Percentiles rank a stretch among this genome's conserved stretches.
Conservation (phyloP, 2,113 vertebrate species). For the Ciconia stormi region DNA sequence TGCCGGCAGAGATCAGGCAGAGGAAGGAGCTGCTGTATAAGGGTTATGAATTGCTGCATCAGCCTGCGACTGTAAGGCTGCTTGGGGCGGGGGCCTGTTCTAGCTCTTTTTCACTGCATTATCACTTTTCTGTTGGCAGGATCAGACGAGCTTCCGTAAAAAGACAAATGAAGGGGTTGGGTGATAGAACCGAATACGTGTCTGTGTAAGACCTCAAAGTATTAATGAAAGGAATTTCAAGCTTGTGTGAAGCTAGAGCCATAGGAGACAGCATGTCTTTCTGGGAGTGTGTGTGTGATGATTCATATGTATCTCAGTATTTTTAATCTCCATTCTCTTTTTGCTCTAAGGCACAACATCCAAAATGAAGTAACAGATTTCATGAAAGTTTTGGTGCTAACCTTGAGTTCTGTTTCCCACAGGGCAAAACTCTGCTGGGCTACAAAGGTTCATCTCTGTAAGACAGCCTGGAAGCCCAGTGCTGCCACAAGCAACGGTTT, state of each 20-base stretch:
- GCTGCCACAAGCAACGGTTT: not conserved
- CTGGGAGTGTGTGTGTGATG: not conserved
- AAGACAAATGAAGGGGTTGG: not conserved
- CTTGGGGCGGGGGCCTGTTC: not conserved
- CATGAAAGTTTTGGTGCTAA: not conserved
- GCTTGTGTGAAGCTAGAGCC: not conserved
- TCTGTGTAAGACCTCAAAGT: not conserved
- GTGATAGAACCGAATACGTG: not conserved
- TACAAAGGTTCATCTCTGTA: not conserved
- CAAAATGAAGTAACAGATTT: not conserved
- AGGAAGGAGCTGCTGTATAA: not conserved
- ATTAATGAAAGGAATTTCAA: not conserved
- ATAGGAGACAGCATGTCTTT: not conserved
- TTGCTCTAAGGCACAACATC: not conserved
- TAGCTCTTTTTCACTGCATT: not conserved
- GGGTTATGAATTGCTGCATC: not conserved
- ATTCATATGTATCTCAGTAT: not conserved
- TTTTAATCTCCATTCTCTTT: not conserved
- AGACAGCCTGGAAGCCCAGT: not conserved
- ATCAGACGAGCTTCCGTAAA: not conserved
- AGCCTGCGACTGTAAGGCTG: not conserved
- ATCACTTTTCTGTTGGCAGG: not conserved
- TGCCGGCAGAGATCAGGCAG: not conserved
- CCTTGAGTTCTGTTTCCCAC: slow-evolving; percentile 6
- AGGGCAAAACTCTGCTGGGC: not conserved